These are phyloP conservation scores for Ochropleura leucogaster DNA, from an alignment of 2,888 invertebrate species.

Conservation along the genomic window DNA sequence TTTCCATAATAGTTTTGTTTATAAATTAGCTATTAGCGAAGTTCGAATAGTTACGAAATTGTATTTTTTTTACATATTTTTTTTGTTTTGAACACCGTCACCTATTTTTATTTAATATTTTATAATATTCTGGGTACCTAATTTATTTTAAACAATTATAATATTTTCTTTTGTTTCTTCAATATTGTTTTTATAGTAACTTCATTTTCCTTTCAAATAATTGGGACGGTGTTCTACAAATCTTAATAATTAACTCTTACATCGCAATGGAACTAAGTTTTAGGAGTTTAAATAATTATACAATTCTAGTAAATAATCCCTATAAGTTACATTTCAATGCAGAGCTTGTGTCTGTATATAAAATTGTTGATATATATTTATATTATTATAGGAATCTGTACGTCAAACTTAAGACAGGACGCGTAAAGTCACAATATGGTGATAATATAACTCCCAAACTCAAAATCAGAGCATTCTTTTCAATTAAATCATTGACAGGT, in stretches of 20 bases:
- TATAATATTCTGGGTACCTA: background rate
- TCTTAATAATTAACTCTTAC: conserved; percentile 28
- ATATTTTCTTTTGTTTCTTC: background rate
- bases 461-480: background rate
- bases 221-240: conserved; percentile 38
- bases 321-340: conserved; percentile 33
- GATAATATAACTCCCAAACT: background rate
- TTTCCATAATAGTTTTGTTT: conserved; percentile 33
- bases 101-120: background rate
- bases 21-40: conserved; percentile 52
- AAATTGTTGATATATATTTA: background rate
- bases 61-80: conserved; percentile 35
- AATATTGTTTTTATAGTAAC: background rate
- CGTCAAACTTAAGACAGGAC: conserved; percentile 15
- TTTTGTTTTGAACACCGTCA: conserved; percentile 40
- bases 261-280: conserved; percentile 42
- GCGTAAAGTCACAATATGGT: background rate
- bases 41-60: conserved; percentile 33
- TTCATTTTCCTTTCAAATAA: background rate
- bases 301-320: conserved; percentile 18
- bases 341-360: conserved; percentile 17
- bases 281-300: conserved; percentile 24
- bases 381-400: background rate
- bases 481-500: background rate
- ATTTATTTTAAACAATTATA: background rate